phyloP scores from a whole-genome alignment of 1,140 invertebrate species.

The Zaprionus camerounensis region DNA sequence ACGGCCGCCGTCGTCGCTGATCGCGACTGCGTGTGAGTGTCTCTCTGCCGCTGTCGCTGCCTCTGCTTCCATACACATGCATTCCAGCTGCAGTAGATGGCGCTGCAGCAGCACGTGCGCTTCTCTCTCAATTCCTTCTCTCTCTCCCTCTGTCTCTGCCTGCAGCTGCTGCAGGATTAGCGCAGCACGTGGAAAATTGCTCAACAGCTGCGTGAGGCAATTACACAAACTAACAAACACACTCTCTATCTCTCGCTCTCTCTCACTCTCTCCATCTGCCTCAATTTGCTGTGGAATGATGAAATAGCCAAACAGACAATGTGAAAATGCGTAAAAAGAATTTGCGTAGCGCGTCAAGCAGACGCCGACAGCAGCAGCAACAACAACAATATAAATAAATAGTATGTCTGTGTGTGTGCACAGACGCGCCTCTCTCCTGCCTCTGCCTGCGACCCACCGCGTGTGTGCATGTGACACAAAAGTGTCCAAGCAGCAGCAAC shows the following conservation, averaged over 20 bases:
- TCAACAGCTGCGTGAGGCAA: slow-evolving; percentile 33
- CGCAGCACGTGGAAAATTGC: slow-evolving; percentile 39
- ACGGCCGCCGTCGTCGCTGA: slow-evolving; percentile 1
- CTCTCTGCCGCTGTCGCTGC: not conserved
- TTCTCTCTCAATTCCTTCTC: too few species aligned
- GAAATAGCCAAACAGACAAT: slow-evolving; percentile 48
- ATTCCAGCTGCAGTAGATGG: slow-evolving; percentile 13
- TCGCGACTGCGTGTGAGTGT: too few species aligned
- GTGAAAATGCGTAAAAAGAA: slow-evolving; percentile 53
- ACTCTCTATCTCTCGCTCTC: not conserved
- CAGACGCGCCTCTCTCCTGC: slow-evolving; percentile 2
- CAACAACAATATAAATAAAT: not conserved
- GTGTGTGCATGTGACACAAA: slow-evolving; percentile 34
- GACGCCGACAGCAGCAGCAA: slow-evolving; percentile 32
- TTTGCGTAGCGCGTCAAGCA: slow-evolving; percentile 51
- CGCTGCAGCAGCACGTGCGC: not conserved
- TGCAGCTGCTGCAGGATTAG: not conserved
- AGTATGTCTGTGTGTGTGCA: not conserved
- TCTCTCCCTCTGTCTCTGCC: too few species aligned
- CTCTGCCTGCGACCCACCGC: not conserved
- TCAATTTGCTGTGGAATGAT: slow-evolving; percentile 36
- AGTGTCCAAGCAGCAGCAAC: slow-evolving; percentile 11
- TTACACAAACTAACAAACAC: not conserved
- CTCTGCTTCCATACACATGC: not conserved
- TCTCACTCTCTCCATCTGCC: not conserved